These are phyloP conservation scores for Tupiocoris notatus DNA, from an alignment of 2,888 invertebrate species.

Conservation along the genomic window DNA sequence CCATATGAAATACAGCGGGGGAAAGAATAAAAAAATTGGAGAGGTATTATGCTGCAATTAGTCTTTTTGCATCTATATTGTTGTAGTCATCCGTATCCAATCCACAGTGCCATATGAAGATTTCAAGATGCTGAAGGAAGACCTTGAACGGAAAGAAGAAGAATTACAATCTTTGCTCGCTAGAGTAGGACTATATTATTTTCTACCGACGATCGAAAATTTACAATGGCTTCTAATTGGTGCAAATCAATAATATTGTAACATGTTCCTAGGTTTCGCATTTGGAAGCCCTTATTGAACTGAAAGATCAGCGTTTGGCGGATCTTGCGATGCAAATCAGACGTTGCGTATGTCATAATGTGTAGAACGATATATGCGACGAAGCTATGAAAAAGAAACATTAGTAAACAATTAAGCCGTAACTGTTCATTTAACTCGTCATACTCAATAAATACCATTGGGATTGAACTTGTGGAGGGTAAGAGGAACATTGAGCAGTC, in stretches of 20 bases:
- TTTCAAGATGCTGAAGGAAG: conserved; percentile 29
- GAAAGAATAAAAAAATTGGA: background rate
- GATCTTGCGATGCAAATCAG: conserved; percentile 41
- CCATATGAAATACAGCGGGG: background rate
- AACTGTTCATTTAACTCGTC: too few relatives aligned
- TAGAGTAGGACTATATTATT: too few relatives aligned
- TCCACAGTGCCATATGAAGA: conserved; percentile 43
- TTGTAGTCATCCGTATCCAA: conserved; percentile 33
- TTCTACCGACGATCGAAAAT: too few relatives aligned
- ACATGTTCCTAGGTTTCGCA: conserved; percentile 36
- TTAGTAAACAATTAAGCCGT: too few relatives aligned
- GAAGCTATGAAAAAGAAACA: too few relatives aligned
- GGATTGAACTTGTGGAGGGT: too few relatives aligned
- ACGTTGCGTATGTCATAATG: conserved; percentile 38
- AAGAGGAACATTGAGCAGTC: too few relatives aligned
- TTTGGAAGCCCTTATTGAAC: conserved; percentile 40
- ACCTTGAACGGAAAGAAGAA: conserved; percentile 40
- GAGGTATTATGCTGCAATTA: too few relatives aligned
- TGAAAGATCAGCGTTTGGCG: conserved; percentile 44
- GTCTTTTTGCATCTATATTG: too few relatives aligned
- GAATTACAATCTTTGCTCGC: conserved; percentile 37
- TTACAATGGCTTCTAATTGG: background rate
- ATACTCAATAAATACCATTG: too few relatives aligned
- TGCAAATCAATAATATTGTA: background rate
- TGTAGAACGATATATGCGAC: background rate